phyloP scores from a whole-genome alignment of 2,888 invertebrate genomes.

The Acleris cristana region DNA sequence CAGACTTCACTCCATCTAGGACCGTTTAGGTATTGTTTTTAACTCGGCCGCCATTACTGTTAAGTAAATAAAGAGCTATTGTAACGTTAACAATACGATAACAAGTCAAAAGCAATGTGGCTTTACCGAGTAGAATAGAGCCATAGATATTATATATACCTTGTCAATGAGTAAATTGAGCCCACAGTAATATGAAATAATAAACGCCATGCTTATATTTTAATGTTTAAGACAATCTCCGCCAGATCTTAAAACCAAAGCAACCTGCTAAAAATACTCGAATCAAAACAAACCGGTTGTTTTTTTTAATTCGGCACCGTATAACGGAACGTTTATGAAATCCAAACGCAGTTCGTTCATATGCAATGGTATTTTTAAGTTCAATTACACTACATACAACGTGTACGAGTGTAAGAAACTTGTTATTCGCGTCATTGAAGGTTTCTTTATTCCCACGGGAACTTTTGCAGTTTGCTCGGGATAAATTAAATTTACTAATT shows the following conservation, averaged over 20 bases:
- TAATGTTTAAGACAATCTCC: neutral
- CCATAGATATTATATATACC: too few species aligned
- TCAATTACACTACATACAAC: neutral
- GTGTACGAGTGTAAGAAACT: neutral
- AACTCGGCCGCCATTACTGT: too few species aligned
- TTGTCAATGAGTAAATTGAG: too few species aligned
- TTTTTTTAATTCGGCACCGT: constrained; percentile 23
- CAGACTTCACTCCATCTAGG: too few species aligned
- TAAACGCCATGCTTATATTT: neutral
- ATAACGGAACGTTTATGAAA: constrained; percentile 33
- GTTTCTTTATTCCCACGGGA: constrained; percentile 8
- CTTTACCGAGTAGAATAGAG: too few species aligned
- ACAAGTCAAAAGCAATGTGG: too few species aligned
- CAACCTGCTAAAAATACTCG: constrained; percentile 33
- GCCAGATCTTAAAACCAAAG: constrained; percentile 22
- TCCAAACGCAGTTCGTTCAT: neutral
- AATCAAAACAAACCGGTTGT: constrained; percentile 26
- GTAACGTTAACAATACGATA: too few species aligned
- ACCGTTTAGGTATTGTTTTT: too few species aligned
- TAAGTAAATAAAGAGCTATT: too few species aligned
- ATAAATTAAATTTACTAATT: too few species aligned
- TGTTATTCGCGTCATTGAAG: neutral
- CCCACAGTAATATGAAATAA: neutral
- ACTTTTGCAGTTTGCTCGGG: neutral
- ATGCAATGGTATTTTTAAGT: constrained; percentile 16